Conservation (phyloP, 2,113 vertebrate genomes). For the Rhagologus leucostigma region DNA sequence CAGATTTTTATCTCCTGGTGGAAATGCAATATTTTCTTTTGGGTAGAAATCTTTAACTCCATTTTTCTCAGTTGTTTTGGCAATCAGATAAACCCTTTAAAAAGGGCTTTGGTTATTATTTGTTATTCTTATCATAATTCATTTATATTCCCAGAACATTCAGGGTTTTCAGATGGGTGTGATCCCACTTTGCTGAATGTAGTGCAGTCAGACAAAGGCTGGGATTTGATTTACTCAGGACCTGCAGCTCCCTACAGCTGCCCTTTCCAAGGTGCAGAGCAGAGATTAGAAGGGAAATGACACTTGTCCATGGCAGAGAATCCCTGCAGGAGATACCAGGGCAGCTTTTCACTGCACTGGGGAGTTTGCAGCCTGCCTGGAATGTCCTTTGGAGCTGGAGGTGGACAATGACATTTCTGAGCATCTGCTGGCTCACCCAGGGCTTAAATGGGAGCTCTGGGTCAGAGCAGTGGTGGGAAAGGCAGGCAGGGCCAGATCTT, state of each 20-base stretch:
- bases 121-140: constrained; percentile 9
- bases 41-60: neutral
- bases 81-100: neutral
- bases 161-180: neutral
- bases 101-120: constrained; percentile 12
- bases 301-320: neutral
- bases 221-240: neutral
- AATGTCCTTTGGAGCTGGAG: neutral
- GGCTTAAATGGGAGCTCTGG: neutral
- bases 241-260: neutral
- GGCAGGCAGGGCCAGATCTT: neutral
- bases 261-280: constrained; percentile 6
- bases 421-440: neutral
- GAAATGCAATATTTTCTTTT: constrained; percentile 20
- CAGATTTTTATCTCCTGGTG: constrained; percentile 2
- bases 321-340: neutral
- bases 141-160: neutral
- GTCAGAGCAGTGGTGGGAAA: neutral
- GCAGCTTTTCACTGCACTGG: neutral
- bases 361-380: neutral
- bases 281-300: constrained; percentile 1
- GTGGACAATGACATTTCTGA: neutral
- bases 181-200: neutral
- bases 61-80: constrained; percentile 15
- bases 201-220: neutral